Conservation (phyloP, 2,888 invertebrate species). For the Thalpophila matura region DNA sequence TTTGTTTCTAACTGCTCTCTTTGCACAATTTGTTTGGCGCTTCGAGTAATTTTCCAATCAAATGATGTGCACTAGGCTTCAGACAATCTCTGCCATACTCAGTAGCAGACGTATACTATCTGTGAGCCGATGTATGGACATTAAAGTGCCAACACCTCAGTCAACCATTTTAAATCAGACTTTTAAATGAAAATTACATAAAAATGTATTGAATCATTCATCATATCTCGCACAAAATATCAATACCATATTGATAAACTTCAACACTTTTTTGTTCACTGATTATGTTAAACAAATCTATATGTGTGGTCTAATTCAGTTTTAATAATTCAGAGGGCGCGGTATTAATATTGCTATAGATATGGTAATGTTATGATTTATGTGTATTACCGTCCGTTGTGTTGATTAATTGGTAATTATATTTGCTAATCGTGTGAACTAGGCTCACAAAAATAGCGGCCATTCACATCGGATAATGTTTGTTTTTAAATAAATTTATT, state of each 20-base stretch:
- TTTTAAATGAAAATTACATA: constrained; percentile 49
- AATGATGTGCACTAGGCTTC: too few species aligned
- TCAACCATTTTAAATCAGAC: constrained; percentile 20
- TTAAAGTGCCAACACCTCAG: constrained; percentile 22
- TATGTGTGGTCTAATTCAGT: constrained; percentile 60
- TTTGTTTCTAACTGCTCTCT: too few species aligned
- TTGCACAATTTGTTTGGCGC: too few species aligned
- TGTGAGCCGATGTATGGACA: constrained; percentile 15
- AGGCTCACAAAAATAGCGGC: constrained; percentile 29
- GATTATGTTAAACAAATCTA: constrained; percentile 56
- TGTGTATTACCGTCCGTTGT: constrained; percentile 54
- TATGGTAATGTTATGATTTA: constrained; percentile 69
- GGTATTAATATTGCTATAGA: constrained; percentile 51
- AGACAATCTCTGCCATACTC: background rate
- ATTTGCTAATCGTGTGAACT: constrained; percentile 56
- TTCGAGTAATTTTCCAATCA: too few species aligned
- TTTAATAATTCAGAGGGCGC: constrained; percentile 57
- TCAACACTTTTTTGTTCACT: constrained; percentile 46
- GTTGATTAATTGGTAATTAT: constrained; percentile 60
- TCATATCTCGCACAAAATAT: constrained; percentile 51
- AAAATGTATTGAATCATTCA: constrained; percentile 49
- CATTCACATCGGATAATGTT: constrained; percentile 20
- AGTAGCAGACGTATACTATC: constrained; percentile 9
- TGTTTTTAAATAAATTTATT: background rate
- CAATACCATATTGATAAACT: constrained; percentile 43